Evolutionary conservation across 2,113 vertebrate species (phyloP), one percentile per base, ranked within the genome.

Genomic region (Neogobius melanostomus): DNA sequence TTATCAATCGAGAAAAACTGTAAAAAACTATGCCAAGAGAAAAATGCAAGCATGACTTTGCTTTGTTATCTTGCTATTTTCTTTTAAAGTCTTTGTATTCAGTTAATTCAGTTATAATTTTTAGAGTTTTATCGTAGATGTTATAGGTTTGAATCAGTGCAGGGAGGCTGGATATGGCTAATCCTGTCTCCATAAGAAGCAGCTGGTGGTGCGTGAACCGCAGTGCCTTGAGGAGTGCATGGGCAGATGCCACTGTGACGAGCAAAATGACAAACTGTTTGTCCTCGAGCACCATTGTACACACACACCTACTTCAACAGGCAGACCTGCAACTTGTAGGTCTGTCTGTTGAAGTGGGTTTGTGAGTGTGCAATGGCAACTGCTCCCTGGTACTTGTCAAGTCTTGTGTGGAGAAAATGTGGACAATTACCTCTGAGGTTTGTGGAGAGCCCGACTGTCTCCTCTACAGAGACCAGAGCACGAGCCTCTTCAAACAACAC

Each of bases 201-300:
- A 88, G 77, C 78, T 88, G 85, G 60, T 84, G 78, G 75, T 81
- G 79, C 77, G 69, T 75, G 74, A 77, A 79, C 46, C 36, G 8
- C 60, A 28, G 63, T 28, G 68, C 84, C 80, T 72, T 46, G 45
- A 77, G 77, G 72, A 77, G 43, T 14, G 74, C 0, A 2, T 64
- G 44, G 82, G 66, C 89, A 91, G 89, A 88, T 91, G 89, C 83
- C 82, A 64, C 65, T 49, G 81, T 85, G 85, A 84, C 84, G 86
- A 50, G 11, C 65, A 82, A 75, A 86, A 74, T 76, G 81, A 84
- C 59, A 79, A 86, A 85, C 68, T 53, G 53, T 82, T 79, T 74
- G 74, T 66, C 75, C 76, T 72, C 82, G 75, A 63, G 43, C 67
- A 12, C 54, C 64, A 73, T 78, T 76, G 72, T 53, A 64, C 68